Conservation (phyloP, 2,888 invertebrate species). For the Yponomeuta cagnagella region DNA sequence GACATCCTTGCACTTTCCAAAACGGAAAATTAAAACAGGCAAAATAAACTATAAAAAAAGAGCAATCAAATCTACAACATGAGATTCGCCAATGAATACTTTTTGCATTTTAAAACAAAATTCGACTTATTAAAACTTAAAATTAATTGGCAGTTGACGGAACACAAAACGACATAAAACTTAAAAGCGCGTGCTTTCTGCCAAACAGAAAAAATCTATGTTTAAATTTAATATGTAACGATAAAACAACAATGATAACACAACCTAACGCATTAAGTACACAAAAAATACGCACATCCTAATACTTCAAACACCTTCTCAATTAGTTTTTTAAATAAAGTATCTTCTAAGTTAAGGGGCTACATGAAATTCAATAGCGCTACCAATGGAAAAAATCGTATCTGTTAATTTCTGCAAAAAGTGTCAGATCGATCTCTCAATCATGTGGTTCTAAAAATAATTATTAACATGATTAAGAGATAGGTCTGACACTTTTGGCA, state of each 20-base stretch:
- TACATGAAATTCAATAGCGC: too few relatives aligned
- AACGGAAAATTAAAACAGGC: not conserved
- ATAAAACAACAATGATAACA: not conserved
- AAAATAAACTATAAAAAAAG: not conserved
- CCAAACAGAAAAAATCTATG: not conserved
- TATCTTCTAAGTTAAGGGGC: too few relatives aligned
- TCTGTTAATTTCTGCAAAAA: too few relatives aligned
- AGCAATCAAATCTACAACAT: not conserved
- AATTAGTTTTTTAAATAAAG: too few relatives aligned
- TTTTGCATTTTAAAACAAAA: not conserved
- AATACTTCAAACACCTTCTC: not conserved
- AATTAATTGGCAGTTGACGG: not conserved
- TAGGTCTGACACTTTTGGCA: too few relatives aligned
- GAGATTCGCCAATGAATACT: not conserved
- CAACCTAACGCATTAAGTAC: not conserved
- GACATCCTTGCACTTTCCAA: not conserved
- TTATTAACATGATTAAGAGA: too few relatives aligned
- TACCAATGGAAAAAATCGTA: too few relatives aligned
- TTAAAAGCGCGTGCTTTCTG: not conserved
- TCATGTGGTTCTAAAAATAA: too few relatives aligned
- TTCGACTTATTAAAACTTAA: not conserved
- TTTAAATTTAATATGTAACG: not conserved
- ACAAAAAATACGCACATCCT: not conserved
- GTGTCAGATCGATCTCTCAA: too few relatives aligned
- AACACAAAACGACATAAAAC: not conserved